phyloP scores from a whole-genome alignment of 2,113 vertebrate species.

The Grammomys dolichurus region DNA sequence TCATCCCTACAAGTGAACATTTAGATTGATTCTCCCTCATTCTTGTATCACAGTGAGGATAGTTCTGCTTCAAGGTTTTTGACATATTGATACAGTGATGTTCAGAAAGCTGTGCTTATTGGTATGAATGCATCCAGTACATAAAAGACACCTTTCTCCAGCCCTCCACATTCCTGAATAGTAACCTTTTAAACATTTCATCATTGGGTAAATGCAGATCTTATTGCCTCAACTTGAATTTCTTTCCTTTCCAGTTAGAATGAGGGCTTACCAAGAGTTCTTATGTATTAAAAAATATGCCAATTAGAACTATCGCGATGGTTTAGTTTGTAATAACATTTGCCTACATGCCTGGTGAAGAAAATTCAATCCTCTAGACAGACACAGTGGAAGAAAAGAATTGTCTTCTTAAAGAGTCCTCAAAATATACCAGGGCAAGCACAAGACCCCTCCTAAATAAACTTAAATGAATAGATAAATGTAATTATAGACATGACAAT shows the following conservation, averaged over 20 bases:
- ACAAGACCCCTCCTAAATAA: not conserved
- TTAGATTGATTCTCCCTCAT: not conserved
- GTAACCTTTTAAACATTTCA: not conserved
- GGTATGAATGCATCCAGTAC: not conserved
- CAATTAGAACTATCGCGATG: not conserved
- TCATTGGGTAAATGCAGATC: not conserved
- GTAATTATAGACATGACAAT: not conserved
- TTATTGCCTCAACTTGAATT: constrained; percentile 7
- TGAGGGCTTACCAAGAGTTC: constrained; percentile 52
- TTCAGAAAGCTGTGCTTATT: not conserved
- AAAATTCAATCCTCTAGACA: not conserved
- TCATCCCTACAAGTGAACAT: not conserved
- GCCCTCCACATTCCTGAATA: not conserved
- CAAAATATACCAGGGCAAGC: not conserved
- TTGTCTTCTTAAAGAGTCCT: not conserved
- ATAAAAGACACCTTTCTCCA: not conserved
- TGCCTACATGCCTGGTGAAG: not conserved
- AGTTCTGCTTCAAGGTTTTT: not conserved
- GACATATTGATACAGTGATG: not conserved
- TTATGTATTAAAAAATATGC: not conserved
- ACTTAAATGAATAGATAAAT: not conserved
- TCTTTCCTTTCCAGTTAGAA: constrained; percentile 46
- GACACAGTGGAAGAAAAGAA: not conserved
- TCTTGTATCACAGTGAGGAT: not conserved
- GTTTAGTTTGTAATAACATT: not conserved